A percentile compares a stretch with the other conserved stretches of the same genome.
phyloP scores from a whole-genome alignment of 2,113 vertebrate genomes.

The Oryzias javanicus region DNA sequence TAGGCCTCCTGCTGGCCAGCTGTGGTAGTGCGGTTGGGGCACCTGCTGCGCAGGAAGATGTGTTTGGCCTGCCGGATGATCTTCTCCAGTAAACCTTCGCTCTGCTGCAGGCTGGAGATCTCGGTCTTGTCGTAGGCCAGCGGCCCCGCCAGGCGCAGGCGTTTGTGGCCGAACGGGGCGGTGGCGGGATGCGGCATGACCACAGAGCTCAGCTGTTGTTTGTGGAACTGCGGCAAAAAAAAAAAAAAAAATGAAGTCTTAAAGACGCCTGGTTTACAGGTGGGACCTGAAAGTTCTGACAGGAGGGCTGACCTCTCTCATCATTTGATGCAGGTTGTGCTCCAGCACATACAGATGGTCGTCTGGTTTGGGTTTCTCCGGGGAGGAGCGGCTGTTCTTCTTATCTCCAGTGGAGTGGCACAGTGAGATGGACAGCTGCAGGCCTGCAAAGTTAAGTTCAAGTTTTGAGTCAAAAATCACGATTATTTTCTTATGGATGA shows the following conservation, averaged over 20 bases:
- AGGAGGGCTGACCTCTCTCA: slow-evolving; percentile 86
- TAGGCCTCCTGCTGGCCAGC: neutral
- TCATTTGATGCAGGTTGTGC: slow-evolving; percentile 95
- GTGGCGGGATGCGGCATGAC: slow-evolving; percentile 95
- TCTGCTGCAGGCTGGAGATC: slow-evolving; percentile 85
- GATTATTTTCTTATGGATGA: too few species aligned
- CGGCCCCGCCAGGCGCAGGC: slow-evolving; percentile 89
- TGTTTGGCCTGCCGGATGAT: slow-evolving; percentile 99
- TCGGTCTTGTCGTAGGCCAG: slow-evolving; percentile 92
- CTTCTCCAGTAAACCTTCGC: slow-evolving; percentile 94
- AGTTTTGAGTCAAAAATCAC: neutral
- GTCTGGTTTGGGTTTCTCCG: slow-evolving; percentile 87
- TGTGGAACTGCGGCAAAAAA: slow-evolving; percentile 86
- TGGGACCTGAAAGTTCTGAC: neutral
- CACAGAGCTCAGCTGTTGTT: slow-evolving; percentile 90
- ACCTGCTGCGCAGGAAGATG: slow-evolving; percentile 94
- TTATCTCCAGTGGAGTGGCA: slow-evolving; percentile 94
- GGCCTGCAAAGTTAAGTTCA: slow-evolving; percentile 65
- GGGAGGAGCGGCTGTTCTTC: slow-evolving; percentile 82
- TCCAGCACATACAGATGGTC: slow-evolving; percentile 96
- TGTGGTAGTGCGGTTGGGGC: neutral
- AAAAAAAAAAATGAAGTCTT: neutral
- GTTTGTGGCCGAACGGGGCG: slow-evolving; percentile 93
- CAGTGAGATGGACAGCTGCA: slow-evolving; percentile 94
- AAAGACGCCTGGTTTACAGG: too few species aligned